Conservation (phyloP, 2,797 vertebrate genomes). For the Notamacropus eugenii region DNA sequence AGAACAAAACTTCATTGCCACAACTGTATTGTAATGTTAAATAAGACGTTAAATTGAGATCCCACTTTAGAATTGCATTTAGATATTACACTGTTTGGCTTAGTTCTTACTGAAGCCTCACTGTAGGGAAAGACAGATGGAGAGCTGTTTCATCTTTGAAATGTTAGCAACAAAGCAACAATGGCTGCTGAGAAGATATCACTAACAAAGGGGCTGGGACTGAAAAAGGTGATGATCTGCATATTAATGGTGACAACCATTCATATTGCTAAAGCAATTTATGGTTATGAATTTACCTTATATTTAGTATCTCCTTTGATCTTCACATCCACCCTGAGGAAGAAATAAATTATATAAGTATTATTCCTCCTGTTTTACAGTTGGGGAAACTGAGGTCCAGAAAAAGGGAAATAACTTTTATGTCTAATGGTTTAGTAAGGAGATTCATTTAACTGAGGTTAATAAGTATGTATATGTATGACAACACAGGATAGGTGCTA, state of each 20-base stretch:
- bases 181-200: neutral
- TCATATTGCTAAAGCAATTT: neutral
- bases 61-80: neutral
- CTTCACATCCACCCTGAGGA: neutral
- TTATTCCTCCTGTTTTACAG: neutral
- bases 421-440: neutral
- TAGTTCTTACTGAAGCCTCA: neutral
- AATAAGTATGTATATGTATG: neutral
- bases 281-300: neutral
- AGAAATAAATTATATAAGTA: neutral
- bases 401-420: neutral
- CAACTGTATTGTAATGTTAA: neutral
- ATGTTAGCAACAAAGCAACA: neutral
- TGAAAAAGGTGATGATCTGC: neutral
- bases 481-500: neutral
- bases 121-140: neutral
- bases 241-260: neutral
- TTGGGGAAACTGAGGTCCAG: neutral
- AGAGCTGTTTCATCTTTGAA: neutral
- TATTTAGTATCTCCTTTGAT: neutral
- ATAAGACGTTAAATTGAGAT: neutral
- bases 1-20: neutral
- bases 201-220: neutral
- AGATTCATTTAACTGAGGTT: neutral
- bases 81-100: neutral